These are phyloP conservation scores for Hypotaenidia philippensis DNA, from an alignment of 2,797 vertebrate genomes.

Conservation along the genomic window DNA sequence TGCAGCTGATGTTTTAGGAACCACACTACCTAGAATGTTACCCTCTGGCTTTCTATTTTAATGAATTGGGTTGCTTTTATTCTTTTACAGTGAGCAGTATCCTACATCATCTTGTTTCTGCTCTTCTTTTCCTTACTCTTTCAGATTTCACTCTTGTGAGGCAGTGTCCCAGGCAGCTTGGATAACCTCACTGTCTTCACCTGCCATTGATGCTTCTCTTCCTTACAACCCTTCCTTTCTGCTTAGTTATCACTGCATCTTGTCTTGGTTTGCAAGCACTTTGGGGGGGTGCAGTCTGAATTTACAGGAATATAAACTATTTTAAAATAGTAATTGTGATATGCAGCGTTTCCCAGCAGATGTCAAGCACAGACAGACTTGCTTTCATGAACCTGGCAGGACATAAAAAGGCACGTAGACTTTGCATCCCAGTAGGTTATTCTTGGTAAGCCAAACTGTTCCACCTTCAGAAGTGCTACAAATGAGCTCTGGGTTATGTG, in stretches of 20 bases:
- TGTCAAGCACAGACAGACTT: neutral
- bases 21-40: neutral
- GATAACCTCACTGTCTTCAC: neutral
- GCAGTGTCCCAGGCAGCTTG: neutral
- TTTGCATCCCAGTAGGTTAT: neutral
- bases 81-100: neutral
- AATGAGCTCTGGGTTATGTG: neutral
- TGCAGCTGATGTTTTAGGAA: neutral
- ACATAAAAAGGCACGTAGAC: neutral
- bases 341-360: neutral
- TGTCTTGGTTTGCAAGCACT: neutral
- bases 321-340: conserved; percentile 9
- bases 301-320: neutral
- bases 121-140: neutral
- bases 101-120: neutral
- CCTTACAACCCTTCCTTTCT: neutral
- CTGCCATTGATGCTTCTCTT: neutral
- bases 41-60: neutral
- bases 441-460: conserved; percentile 35
- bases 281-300: neutral
- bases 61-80: neutral
- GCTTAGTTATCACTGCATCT: neutral
- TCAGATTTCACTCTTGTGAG: neutral
- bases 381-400: neutral
- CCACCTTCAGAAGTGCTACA: neutral